These are phyloP conservation scores for Noctilio leporinus DNA, from an alignment of 2,113 vertebrate genomes.

Conservation along the genomic window DNA sequence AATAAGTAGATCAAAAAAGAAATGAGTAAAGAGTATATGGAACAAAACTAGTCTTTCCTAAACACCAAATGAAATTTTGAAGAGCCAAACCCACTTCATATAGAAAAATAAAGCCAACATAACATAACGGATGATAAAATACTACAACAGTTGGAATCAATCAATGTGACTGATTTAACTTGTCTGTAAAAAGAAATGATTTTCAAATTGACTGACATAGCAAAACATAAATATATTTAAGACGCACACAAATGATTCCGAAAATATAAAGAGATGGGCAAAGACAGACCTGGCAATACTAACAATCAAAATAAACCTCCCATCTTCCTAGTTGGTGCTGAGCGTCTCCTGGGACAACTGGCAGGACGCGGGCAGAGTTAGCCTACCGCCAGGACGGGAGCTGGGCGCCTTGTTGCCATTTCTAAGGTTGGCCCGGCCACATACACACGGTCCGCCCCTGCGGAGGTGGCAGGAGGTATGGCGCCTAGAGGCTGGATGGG, in stretches of 20 bases:
- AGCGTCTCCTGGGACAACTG: conserved; percentile 83
- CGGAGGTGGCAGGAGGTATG: conserved; percentile 93
- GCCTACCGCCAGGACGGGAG: conserved; percentile 95
- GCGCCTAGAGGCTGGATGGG: conserved; percentile 89
- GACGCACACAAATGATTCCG: not conserved
- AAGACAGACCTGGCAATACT: not conserved
- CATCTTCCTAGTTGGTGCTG: not conserved
- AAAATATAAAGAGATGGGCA: not conserved
- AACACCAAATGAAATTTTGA: not conserved
- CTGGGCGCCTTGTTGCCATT: conserved; percentile 86
- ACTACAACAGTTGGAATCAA: not conserved
- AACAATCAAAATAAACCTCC: not conserved
- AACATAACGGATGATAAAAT: not conserved
- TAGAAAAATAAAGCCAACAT: not conserved
- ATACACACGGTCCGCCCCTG: conserved; percentile 92
- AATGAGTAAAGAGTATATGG: not conserved
- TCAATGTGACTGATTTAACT: not conserved
- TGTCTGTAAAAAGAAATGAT: not conserved
- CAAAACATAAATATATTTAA: not conserved
- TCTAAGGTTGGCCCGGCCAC: conserved; percentile 91
- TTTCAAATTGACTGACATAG: not conserved
- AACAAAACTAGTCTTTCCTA: not conserved
- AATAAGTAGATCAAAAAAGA: not conserved
- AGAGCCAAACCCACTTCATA: not conserved
- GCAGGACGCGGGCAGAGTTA: conserved; percentile 94